Evolutionary conservation across 2,888 invertebrate species (phyloP).

Genomic region (Oscheius sp.): DNA sequence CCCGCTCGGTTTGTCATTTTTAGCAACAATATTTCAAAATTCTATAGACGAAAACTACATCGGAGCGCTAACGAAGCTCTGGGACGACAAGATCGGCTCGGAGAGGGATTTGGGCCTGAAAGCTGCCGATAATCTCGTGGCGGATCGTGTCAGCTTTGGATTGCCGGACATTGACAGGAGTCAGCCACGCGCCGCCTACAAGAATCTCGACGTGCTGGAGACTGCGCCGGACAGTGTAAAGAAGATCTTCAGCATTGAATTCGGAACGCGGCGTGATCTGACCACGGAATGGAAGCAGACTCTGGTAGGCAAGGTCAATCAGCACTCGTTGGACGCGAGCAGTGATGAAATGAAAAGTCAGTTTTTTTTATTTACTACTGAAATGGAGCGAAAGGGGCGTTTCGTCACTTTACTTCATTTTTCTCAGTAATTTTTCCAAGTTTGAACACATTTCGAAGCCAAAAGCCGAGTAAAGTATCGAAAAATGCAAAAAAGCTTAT

Average conservation of each 20-base stretch:
- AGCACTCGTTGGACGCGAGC: slow-evolving; percentile 61
- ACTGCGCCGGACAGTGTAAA: slow-evolving; percentile 68
- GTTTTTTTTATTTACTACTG: slow-evolving; percentile 5
- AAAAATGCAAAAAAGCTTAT: too few species aligned
- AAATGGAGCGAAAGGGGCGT: too few species aligned
- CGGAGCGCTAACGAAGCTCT: slow-evolving; percentile 64
- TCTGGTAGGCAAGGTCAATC: slow-evolving; percentile 62
- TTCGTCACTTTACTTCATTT: too few species aligned
- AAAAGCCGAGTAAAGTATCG: too few species aligned
- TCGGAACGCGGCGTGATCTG: slow-evolving; percentile 64
- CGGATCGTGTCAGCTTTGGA: slow-evolving; percentile 61
- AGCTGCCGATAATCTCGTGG: slow-evolving; percentile 64
- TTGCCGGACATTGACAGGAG: slow-evolving; percentile 64
- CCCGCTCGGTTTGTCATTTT: slow-evolving; percentile 59
- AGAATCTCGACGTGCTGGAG: slow-evolving; percentile 61
- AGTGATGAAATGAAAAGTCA: slow-evolving; percentile 67
- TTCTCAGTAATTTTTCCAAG: too few species aligned
- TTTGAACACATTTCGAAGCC: too few species aligned
- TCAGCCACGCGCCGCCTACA: slow-evolving; percentile 59
- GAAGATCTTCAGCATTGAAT: slow-evolving; percentile 69
- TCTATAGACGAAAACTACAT: slow-evolving; percentile 69
- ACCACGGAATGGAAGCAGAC: slow-evolving; percentile 67
- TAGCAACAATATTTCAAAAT: not conserved
- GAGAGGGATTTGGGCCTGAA: slow-evolving; percentile 70
- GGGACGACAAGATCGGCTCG: slow-evolving; percentile 69